Conservation (phyloP, 2,797 vertebrate genomes). For the Tenualosa ilisha region DNA sequence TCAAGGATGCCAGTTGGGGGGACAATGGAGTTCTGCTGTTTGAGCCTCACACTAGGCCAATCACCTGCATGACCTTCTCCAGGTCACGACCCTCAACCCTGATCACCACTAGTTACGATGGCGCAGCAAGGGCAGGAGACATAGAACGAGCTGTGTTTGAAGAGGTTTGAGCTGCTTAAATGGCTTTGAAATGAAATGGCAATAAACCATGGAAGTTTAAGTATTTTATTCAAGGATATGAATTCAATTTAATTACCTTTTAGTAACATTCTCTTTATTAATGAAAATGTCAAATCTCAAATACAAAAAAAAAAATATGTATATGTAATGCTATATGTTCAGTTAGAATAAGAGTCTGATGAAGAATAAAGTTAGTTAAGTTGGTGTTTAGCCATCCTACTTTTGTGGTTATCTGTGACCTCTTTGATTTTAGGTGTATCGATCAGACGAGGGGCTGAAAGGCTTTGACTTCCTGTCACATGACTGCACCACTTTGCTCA, state of each 20-base stretch:
- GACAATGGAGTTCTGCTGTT: constrained; percentile 74
- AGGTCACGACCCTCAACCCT: constrained; percentile 73
- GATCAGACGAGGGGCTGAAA: constrained; percentile 67
- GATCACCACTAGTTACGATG: constrained; percentile 82
- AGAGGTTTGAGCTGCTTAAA: constrained; percentile 72
- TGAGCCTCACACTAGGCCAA: constrained; percentile 68
- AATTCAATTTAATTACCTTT: neutral
- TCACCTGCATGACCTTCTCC: constrained; percentile 83
- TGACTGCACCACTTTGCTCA: constrained; percentile 72
- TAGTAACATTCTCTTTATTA: neutral
- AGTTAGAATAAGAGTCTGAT: neutral
- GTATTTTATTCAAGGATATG: neutral
- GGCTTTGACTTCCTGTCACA: constrained; percentile 84
- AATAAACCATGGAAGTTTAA: neutral
- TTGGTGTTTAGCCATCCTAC: neutral
- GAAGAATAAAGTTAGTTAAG: neutral
- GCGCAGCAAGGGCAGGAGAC: constrained; percentile 82
- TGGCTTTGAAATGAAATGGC: neutral
- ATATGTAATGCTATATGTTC: neutral
- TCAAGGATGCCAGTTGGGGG: constrained; percentile 66
- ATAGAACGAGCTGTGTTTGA: constrained; percentile 81
- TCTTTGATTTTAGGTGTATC: constrained; percentile 74
- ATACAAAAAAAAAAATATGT: too few relatives aligned
- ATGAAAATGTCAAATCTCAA: too few relatives aligned
- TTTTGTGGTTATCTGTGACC: neutral